Evolutionary conservation across 2,888 invertebrate genomes (phyloP).

Genomic region (Drosophila gaucha): DNA sequence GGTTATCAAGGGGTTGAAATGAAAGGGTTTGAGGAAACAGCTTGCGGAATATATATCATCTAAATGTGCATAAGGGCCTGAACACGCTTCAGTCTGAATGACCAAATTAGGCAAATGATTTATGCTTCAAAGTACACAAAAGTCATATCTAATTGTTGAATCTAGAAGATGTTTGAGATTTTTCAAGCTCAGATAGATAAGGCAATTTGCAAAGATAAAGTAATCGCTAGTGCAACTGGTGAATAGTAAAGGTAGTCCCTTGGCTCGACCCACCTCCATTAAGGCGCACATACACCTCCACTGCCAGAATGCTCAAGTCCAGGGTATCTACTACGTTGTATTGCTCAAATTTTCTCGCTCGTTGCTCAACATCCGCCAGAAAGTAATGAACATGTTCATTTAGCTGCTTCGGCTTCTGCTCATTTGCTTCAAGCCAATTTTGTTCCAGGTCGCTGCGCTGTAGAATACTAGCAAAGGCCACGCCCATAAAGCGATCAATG

Average conservation of each 20-base stretch:
- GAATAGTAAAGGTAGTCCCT: conserved; percentile 54
- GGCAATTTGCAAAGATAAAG: background rate
- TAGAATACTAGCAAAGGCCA: conserved; percentile 32
- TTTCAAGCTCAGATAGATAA: background rate
- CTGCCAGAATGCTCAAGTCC: conserved; percentile 56
- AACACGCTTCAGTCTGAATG: background rate
- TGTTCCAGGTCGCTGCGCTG: conserved; percentile 42
- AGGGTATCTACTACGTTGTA: conserved; percentile 50
- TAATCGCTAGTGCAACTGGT: conserved; percentile 76
- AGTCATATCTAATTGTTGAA: background rate
- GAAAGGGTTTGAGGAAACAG: background rate
- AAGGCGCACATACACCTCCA: conserved; percentile 44
- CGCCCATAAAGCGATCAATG: conserved; percentile 45
- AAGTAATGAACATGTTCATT: conserved; percentile 58
- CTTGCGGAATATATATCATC: background rate
- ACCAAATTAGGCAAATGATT: background rate
- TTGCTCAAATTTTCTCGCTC: conserved; percentile 53
- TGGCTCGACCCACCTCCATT: conserved; percentile 57
- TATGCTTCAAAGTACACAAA: background rate
- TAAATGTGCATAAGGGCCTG: background rate
- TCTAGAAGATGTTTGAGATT: no score
- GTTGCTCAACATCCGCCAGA: conserved; percentile 58
- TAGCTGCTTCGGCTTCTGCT: conserved; percentile 15
- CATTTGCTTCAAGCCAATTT: conserved; percentile 30
- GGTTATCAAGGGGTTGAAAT: background rate